phyloP scores from a whole-genome alignment of 2,888 invertebrate genomes.

The Drosophila meridiana region DNA sequence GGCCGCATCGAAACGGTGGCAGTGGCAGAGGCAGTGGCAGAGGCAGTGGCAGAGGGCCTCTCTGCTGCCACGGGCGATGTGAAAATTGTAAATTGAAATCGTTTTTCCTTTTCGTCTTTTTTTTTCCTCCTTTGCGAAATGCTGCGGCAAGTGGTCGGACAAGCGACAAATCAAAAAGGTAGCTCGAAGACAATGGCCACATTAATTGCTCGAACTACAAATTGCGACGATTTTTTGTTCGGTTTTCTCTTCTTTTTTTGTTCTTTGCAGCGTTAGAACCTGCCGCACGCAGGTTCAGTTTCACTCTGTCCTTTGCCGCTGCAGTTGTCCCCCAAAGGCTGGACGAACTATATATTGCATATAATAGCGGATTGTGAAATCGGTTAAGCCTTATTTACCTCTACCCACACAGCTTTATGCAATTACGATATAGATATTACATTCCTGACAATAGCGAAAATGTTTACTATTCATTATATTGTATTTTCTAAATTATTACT shows the following conservation, averaged over 20 bases:
- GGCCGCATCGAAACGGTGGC: slow-evolving; percentile 48
- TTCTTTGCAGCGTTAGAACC: slow-evolving; percentile 12
- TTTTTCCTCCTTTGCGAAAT: slow-evolving; percentile 4
- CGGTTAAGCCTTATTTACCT: background rate
- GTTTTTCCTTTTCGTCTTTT: background rate
- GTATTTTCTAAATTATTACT: too few species aligned
- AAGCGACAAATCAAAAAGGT: slow-evolving; percentile 29
- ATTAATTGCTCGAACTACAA: slow-evolving; percentile 66
- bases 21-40: slow-evolving; percentile 34
- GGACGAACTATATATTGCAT: background rate
- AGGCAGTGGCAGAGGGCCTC: background rate
- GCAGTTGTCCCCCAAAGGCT: background rate
- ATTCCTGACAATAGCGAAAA: too few species aligned
- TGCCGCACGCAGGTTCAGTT: background rate
- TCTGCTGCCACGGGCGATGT: slow-evolving; percentile 15
- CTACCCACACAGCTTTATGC: background rate
- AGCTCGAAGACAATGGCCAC: slow-evolving; percentile 51
- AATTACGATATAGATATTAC: background rate
- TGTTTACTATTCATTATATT: too few species aligned
- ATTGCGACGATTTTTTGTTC: slow-evolving; percentile 33
- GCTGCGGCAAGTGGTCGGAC: slow-evolving; percentile 3
- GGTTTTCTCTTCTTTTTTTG: slow-evolving; percentile 4
- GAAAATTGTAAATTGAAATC: slow-evolving; percentile 21
- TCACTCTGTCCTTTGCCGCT: too few species aligned
- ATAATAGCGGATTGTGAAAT: background rate